Conservation (phyloP, 2,888 invertebrate genomes). For the Electrophaes corylata region DNA sequence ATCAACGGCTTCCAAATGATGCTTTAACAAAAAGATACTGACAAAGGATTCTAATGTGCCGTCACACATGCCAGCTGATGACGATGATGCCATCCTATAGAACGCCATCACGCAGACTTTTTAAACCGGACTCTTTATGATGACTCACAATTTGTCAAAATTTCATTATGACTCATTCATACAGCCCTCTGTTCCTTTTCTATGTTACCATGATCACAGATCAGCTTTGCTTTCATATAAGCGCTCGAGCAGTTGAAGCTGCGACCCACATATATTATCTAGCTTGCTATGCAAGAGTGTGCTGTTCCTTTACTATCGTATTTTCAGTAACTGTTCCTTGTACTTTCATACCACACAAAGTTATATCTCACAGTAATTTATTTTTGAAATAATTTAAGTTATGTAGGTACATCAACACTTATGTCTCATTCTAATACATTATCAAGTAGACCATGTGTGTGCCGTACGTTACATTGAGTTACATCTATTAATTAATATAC, state of each 20-base stretch:
- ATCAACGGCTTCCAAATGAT: conserved; percentile 50
- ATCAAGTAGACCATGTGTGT: conserved; percentile 6
- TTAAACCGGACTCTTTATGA: conserved; percentile 30
- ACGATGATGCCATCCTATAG: conserved; percentile 40
- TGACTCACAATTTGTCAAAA: conserved; percentile 52
- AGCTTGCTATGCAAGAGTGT: background rate
- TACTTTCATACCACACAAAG: conserved; percentile 9
- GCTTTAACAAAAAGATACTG: conserved; percentile 26
- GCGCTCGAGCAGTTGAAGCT: conserved; percentile 61
- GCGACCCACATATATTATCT: conserved; percentile 32
- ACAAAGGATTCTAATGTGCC: conserved; percentile 11
- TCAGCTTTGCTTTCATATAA: conserved; percentile 76
- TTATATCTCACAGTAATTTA: background rate
- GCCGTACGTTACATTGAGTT: conserved; percentile 13
- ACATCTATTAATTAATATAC: conserved; percentile 17
- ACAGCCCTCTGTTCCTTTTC: conserved; percentile 73
- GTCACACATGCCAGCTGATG: background rate
- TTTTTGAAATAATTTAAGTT: conserved; percentile 5
- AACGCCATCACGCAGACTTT: conserved; percentile 53
- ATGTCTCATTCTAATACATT: conserved; percentile 1
- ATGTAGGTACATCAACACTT: conserved; percentile 1
- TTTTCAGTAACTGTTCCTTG: conserved; percentile 11
- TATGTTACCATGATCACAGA: conserved; percentile 80
- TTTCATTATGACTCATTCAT: conserved; percentile 59
- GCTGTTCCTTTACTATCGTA: conserved; percentile 17